These are phyloP conservation scores for Agrilus cyanescens DNA, from an alignment of 2,888 invertebrate species.

Conservation along the genomic window DNA sequence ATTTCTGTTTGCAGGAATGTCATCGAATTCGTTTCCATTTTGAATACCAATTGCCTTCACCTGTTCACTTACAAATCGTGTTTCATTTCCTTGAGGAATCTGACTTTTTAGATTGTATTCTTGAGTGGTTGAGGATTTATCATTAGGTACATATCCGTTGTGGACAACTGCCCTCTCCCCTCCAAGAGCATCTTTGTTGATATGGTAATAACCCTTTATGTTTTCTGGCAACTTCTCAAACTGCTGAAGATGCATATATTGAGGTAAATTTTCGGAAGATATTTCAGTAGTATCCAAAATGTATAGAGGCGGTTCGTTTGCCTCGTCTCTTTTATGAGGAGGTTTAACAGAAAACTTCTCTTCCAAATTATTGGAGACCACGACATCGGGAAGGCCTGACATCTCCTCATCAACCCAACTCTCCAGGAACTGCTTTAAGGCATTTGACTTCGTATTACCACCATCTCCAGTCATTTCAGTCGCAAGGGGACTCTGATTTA, in stretches of 20 bases:
- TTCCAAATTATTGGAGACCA: slow-evolving; percentile 4
- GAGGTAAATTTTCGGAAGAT: slow-evolving; percentile 19
- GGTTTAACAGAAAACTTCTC: slow-evolving; percentile 8
- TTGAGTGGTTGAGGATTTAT: no score
- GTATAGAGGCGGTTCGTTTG: slow-evolving; percentile 14
- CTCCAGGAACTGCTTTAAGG: slow-evolving; percentile 30
- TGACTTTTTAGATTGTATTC: no score
- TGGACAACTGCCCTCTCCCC: no score
- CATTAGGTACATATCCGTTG: no score
- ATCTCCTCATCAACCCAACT: slow-evolving; percentile 32
- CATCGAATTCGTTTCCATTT: no score
- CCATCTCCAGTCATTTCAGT: slow-evolving; percentile 23
- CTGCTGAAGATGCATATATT: slow-evolving; percentile 19
- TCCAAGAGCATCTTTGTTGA: no score
- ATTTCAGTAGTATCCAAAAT: slow-evolving; percentile 22
- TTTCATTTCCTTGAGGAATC: no score
- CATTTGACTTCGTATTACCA: slow-evolving; percentile 22
- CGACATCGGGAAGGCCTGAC: slow-evolving; percentile 13
- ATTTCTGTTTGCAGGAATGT: no score
- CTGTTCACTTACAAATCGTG: no score
- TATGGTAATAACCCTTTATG: slow-evolving; percentile 11
- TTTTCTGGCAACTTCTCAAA: slow-evolving; percentile 18
- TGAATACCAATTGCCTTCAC: no score
- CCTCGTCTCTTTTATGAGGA: slow-evolving; percentile 6
- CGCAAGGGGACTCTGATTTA: slow-evolving; percentile 16